Percentiles rank a stretch among this genome's conserved stretches.
Evolutionary conservation across 2,797 vertebrate species (phyloP).

Genomic region (Xenopus petersii): DNA sequence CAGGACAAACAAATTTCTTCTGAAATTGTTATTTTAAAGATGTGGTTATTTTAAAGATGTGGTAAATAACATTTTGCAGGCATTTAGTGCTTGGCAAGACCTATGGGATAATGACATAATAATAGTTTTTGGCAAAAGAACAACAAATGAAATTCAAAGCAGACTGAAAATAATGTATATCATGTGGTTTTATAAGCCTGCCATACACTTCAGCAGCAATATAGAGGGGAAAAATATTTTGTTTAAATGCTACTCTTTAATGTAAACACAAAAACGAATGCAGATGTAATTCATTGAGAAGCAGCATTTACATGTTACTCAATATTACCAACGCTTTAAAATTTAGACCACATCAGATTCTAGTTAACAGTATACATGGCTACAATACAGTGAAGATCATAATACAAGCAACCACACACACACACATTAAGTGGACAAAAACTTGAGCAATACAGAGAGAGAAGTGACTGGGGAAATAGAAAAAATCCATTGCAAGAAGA

Average conservation of each 20-base stretch:
- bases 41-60: constrained; percentile 46
- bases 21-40: constrained; percentile 48
- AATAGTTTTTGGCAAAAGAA: constrained; percentile 54
- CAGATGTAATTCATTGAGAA: constrained; percentile 64
- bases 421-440: too few species aligned
- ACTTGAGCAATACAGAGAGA: too few species aligned
- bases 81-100: constrained; percentile 57
- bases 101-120: constrained; percentile 59
- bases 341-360: too few species aligned
- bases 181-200: constrained; percentile 51
- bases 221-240: constrained; percentile 40
- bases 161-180: constrained; percentile 47
- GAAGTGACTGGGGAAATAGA: too few species aligned
- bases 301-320: constrained; percentile 52
- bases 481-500: too few species aligned
- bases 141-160: constrained; percentile 46
- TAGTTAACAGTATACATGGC: too few species aligned
- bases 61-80: constrained; percentile 55
- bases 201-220: constrained; percentile 51
- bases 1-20: constrained; percentile 57
- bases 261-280: constrained; percentile 56
- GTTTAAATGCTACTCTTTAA: constrained; percentile 56
- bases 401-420: too few species aligned
- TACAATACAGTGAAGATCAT: too few species aligned
- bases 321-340: background rate